phyloP scores from a whole-genome alignment of 2,113 vertebrate species.

The Cebidichthys violaceus region DNA sequence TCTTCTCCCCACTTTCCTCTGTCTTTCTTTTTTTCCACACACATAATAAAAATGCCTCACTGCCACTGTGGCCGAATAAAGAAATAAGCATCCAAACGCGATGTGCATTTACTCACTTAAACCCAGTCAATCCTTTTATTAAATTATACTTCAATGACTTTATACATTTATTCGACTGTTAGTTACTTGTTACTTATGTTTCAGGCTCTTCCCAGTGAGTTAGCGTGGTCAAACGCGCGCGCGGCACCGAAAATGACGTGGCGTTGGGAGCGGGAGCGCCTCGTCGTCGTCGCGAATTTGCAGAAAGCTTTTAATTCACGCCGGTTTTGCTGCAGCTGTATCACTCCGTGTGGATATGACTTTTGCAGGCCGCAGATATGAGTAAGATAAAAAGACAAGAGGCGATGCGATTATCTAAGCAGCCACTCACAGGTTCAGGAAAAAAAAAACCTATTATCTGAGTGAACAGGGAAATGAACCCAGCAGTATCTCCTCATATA shows the following conservation, averaged over 20 bases:
- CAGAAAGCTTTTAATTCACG: slow-evolving; percentile 41
- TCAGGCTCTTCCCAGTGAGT: not conserved
- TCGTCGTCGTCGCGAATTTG: slow-evolving; percentile 22
- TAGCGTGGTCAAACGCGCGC: not conserved
- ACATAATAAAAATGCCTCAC: slow-evolving; percentile 10
- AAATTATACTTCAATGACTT: not conserved
- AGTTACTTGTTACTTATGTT: not conserved
- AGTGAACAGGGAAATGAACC: slow-evolving; percentile 64
- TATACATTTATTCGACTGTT: not conserved
- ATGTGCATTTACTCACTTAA: not conserved
- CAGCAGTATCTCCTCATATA: slow-evolving; percentile 35
- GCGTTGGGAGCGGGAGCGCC: not conserved
- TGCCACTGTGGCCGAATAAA: not conserved
- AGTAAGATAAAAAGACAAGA: slow-evolving; percentile 51
- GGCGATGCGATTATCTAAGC: slow-evolving; percentile 52
- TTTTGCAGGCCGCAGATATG: slow-evolving; percentile 51
- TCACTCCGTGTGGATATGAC: slow-evolving; percentile 32
- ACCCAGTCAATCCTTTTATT: not conserved
- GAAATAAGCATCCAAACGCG: not conserved
- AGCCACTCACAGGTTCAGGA: slow-evolving; percentile 49
- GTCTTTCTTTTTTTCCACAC: not conserved
- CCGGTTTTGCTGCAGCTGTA: not conserved
- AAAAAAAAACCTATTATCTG: slow-evolving; percentile 58
- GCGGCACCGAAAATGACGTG: slow-evolving; percentile 5
- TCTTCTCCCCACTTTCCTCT: not conserved